These are phyloP conservation scores for Conus betulinus DNA, from an alignment of 1,140 invertebrate species.

Conservation along the genomic window DNA sequence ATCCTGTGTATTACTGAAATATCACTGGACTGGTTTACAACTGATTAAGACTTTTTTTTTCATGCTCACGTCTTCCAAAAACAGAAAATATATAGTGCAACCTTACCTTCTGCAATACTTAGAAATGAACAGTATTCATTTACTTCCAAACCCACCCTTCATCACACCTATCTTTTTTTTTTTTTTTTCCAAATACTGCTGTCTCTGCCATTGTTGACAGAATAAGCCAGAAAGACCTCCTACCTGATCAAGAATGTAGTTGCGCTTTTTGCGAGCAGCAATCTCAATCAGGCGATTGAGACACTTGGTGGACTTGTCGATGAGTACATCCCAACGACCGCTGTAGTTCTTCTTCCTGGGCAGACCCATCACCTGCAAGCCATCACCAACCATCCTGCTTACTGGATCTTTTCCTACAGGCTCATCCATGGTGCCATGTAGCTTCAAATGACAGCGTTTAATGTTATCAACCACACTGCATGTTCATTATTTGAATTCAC, in stretches of 20 bases:
- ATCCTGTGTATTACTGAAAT: no score
- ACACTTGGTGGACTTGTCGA: constrained; percentile 90
- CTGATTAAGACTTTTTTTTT: background rate
- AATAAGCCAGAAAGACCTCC: background rate
- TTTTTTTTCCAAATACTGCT: no score
- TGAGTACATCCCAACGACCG: constrained; percentile 88
- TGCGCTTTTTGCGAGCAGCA: constrained; percentile 87
- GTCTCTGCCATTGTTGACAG: background rate
- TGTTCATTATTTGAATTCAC: no score
- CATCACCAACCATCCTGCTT: background rate
- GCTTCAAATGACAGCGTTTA: no score
- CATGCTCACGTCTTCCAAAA: background rate
- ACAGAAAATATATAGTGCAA: background rate
- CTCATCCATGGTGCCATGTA: no score
- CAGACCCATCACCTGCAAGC: constrained; percentile 82
- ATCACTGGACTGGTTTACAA: background rate
- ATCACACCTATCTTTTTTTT: no score
- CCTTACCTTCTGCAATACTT: background rate
- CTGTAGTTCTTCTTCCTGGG: constrained; percentile 83
- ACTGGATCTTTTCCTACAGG: no score
- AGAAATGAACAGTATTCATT: background rate
- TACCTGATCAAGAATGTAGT: constrained; percentile 97
- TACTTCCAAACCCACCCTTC: background rate
- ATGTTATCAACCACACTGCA: no score
- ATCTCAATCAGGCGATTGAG: constrained; percentile 89